phyloP scores from a whole-genome alignment of 2,888 invertebrate genomes.

The Drosophila neonasuta region DNA sequence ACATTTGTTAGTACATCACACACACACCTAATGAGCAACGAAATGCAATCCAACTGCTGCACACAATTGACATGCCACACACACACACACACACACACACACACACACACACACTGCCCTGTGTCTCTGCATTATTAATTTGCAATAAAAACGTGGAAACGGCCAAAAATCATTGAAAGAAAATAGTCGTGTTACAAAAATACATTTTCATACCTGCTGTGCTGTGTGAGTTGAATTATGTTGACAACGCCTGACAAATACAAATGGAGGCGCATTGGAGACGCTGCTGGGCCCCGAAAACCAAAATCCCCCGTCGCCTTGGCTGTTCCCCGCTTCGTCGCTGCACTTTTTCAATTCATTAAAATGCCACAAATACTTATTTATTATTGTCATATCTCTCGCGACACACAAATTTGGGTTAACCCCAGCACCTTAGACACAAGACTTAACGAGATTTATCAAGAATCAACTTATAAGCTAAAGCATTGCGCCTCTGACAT shows the following conservation, averaged over 20 bases:
- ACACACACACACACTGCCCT: neutral
- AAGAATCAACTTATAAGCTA: constrained; percentile 32
- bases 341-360: constrained; percentile 66
- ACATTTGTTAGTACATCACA: constrained; percentile 65
- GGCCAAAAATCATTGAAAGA: constrained; percentile 36
- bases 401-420: constrained; percentile 57
- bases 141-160: constrained; percentile 75
- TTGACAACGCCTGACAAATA: constrained; percentile 74
- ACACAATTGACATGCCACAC: constrained; percentile 66
- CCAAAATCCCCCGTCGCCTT: neutral
- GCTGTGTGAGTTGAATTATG: constrained; percentile 69
- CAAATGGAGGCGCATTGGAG: constrained; percentile 76
- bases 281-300: constrained; percentile 53
- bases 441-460: constrained; percentile 21
- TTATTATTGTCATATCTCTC: constrained; percentile 67
- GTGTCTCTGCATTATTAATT: constrained; percentile 72
- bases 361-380: constrained; percentile 73
- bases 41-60: constrained; percentile 58
- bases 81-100: constrained; percentile 9
- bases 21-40: constrained; percentile 47
- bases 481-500: constrained; percentile 59
- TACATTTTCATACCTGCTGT: constrained; percentile 65
- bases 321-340: constrained; percentile 2
- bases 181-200: constrained; percentile 47
- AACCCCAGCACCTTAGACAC: constrained; percentile 35